Percentiles rank a stretch among this genome's conserved stretches.
Evolutionary conservation across 1,140 invertebrate genomes (phyloP).

Genomic region (Calliphora vicina): DNA sequence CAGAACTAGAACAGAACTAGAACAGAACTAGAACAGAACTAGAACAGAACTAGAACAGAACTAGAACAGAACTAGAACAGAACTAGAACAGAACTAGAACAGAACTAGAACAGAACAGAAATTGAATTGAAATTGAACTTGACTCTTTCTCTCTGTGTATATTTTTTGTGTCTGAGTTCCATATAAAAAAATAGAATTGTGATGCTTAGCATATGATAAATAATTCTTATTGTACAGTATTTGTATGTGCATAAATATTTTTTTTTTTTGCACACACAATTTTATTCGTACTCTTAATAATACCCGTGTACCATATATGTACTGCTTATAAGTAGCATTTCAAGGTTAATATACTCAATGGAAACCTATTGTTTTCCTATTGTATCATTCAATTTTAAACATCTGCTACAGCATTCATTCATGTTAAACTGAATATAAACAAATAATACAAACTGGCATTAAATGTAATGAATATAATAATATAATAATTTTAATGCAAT

Average conservation of each 20-base stretch:
- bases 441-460: not conserved
- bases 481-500: too few species aligned
- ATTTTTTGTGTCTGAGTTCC: not conserved
- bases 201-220: conserved; percentile 23
- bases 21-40: too few species aligned
- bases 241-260: not conserved
- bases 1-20: too few species aligned
- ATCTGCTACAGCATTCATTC: not conserved
- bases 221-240: not conserved
- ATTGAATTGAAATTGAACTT: not conserved
- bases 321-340: conserved; percentile 5
- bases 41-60: too few species aligned
- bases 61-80: too few species aligned
- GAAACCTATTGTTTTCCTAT: conserved; percentile 19
- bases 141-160: not conserved
- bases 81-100: not conserved
- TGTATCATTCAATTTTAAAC: not conserved
- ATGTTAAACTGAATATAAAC: not conserved
- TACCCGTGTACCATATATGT: too few species aligned
- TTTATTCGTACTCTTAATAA: not conserved
- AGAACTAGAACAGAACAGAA: not conserved
- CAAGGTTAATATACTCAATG: conserved; percentile 26
- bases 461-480: not conserved
- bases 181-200: not conserved
- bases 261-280: not conserved